Conservation (phyloP, 2,888 invertebrate species). For the Unio pictorum region DNA sequence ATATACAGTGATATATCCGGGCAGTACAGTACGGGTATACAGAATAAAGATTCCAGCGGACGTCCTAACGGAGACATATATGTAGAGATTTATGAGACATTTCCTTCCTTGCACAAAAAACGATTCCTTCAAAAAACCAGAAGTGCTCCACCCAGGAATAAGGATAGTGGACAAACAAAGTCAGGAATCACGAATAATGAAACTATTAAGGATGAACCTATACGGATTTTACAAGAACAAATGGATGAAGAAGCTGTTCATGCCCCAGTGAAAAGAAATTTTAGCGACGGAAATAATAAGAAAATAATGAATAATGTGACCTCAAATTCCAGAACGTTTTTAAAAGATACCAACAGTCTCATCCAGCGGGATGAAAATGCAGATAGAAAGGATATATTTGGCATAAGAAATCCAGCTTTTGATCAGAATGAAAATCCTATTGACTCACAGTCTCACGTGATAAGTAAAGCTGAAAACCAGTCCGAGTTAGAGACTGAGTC, state of each 20-base stretch:
- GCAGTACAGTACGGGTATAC: conserved; percentile 2
- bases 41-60: conserved; percentile 17
- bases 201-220: too few species aligned
- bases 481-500: not conserved
- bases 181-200: not conserved
- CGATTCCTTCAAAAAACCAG: not conserved
- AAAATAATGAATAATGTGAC: too few species aligned
- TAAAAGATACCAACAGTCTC: too few species aligned
- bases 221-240: not conserved
- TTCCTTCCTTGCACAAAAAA: conserved; percentile 11
- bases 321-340: too few species aligned
- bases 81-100: conserved; percentile 25
- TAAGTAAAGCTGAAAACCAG: not conserved
- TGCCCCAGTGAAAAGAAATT: not conserved
- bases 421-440: too few species aligned
- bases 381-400: too few species aligned
- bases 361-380: too few species aligned
- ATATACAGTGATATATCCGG: conserved; percentile 43
- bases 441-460: too few species aligned
- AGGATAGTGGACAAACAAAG: not conserved
- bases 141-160: too few species aligned
- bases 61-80: conserved; percentile 15
- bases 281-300: too few species aligned
- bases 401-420: too few species aligned
- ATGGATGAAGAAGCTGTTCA: not conserved